Base-by-base conservation (phyloP, 2,797 vertebrate genomes). In the Karalla daura region DNA sequence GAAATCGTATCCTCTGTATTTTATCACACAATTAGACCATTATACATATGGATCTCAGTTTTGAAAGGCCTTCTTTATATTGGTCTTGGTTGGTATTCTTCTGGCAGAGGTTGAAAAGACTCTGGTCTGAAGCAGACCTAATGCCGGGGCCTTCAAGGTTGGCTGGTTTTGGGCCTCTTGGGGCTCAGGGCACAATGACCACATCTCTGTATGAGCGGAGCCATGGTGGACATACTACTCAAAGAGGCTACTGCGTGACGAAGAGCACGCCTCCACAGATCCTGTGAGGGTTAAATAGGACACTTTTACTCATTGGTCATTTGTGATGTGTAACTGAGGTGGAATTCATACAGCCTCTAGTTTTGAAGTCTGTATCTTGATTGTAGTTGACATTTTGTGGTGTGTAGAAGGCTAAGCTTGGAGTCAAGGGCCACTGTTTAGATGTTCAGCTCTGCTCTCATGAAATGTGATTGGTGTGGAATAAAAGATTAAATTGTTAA, bases 141-240 rank as follows among this genome's bases (percentile, higher is more conserved):
- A 90, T 86, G 75, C 80, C 63, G 12, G 33, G 81, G 70, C 87
- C 83, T 88, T 87, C 79, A 79, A 76, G 89, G 88, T 82, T 84
- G 88, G 80, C 80, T 86, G 88, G 46, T 85, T 87, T 70, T 52
- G 76, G 86, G 73, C 80, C 78, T 88, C 85, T 83, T 30, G 28
- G 84, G 78, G 63, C 74, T 73, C 60, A 24, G 64, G 70, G 63
- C 83, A 89, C 86, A 90, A 88, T 79, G 85, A 83, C 79, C 81
- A 66, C 79, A 51, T 82, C 81, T 81, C 81, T 79, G 63, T 72
- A 74, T 62, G 71, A 84, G 79, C 14, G n/a, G 63, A 63, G 51
- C 73, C 70, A 64, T 45, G 78, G 70, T 78, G 79, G 83, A 87
- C 67, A 14, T 85, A 78, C 74, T 84, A 82, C 87, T 91, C 83